These are phyloP conservation scores for Aphidoletes aphidimyza DNA, from an alignment of 2,888 invertebrate species.

Conservation along the genomic window DNA sequence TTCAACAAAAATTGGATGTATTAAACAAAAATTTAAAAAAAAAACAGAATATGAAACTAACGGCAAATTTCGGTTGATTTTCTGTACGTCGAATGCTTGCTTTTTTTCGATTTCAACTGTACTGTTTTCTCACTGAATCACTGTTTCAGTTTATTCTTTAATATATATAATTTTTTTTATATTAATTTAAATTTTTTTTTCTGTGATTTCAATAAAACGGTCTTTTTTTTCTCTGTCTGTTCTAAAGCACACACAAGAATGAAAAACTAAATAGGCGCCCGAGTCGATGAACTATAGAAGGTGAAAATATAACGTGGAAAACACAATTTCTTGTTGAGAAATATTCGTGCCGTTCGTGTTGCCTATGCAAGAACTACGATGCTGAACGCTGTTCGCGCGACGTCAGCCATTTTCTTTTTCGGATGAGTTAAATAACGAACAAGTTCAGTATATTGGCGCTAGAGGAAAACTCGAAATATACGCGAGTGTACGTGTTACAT, in stretches of 20 bases:
- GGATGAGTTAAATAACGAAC: slow-evolving; percentile 26
- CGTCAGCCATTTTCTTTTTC: slow-evolving; percentile 55
- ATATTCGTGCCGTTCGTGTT: slow-evolving; percentile 52
- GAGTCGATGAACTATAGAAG: slow-evolving; percentile 55
- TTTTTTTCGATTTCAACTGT: slow-evolving; percentile 25
- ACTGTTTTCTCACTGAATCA: background rate
- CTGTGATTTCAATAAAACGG: background rate
- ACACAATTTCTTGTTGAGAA: slow-evolving; percentile 47
- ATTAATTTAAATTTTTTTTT: background rate
- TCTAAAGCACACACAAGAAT: slow-evolving; percentile 45
- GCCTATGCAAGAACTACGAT: slow-evolving; percentile 54
- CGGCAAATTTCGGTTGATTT: slow-evolving; percentile 15
- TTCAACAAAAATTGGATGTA: background rate
- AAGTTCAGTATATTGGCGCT: slow-evolving; percentile 55
- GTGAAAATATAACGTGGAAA: slow-evolving; percentile 55
- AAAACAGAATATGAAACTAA: background rate
- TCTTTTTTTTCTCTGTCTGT: slow-evolving; percentile 43
- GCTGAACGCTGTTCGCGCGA: slow-evolving; percentile 54
- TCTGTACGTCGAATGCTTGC: slow-evolving; percentile 24
- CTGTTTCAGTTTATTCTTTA: background rate
- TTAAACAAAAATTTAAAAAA: background rate
- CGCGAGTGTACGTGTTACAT: background rate
- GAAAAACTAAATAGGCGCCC: slow-evolving; percentile 52
- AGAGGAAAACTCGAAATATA: slow-evolving; percentile 53
- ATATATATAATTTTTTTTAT: background rate